Evolutionary conservation across 2,797 vertebrate species (phyloP).

Genomic region (Sebastes alutus): DNA sequence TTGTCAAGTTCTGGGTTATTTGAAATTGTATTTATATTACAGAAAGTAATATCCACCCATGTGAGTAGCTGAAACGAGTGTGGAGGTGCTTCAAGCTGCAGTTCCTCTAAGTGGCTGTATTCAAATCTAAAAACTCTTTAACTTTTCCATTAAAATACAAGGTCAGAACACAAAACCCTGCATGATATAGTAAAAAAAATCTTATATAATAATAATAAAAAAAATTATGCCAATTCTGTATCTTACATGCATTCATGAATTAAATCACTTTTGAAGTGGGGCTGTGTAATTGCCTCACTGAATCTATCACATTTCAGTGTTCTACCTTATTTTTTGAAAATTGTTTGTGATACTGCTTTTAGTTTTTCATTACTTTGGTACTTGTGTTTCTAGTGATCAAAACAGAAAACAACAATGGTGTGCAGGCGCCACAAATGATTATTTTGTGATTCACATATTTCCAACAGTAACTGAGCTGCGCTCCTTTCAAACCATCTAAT

Average conservation of each 20-base stretch:
- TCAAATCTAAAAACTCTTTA: neutral
- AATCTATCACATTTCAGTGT: neutral
- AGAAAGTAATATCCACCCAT: neutral
- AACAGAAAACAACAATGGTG: neutral
- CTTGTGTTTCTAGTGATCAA: neutral
- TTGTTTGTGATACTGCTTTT: neutral
- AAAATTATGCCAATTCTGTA: neutral
- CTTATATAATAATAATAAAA: too few species aligned
- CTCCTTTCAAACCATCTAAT: constrained; percentile 7
- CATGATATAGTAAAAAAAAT: neutral
- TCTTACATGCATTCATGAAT: neutral
- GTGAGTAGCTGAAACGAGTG: neutral
- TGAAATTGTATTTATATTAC: neutral
- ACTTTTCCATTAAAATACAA: neutral
- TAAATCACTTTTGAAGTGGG: neutral
- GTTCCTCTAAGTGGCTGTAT: neutral
- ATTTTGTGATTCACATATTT: neutral
- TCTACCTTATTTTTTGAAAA: neutral
- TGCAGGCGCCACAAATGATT: neutral
- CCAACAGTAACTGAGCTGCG: neutral
- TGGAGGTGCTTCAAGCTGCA: neutral
- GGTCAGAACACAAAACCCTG: neutral
- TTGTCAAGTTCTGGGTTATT: neutral
- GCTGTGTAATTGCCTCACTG: neutral
- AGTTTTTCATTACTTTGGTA: neutral